These are phyloP conservation scores for Oncorhynchus tshawytscha DNA, from an alignment of 2,113 vertebrate genomes.

Conservation along the genomic window DNA sequence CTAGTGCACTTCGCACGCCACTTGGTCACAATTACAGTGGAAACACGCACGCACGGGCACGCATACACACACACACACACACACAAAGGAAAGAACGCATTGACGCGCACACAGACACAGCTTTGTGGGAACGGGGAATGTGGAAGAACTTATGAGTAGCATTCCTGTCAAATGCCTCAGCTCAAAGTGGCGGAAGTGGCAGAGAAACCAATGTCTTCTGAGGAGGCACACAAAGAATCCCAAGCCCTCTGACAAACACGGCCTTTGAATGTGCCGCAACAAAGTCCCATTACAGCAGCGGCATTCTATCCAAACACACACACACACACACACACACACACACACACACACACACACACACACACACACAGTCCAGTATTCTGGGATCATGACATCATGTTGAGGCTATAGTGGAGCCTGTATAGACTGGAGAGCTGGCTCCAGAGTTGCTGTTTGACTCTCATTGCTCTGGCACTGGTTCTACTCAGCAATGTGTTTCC, in stretches of 20 bases:
- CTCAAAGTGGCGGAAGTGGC: slow-evolving; percentile 40
- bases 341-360: too few species aligned
- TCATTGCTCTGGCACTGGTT: slow-evolving; percentile 32
- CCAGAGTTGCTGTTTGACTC: slow-evolving; percentile 7
- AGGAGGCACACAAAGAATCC: neutral
- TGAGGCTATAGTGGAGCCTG: neutral
- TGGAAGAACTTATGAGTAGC: slow-evolving; percentile 40
- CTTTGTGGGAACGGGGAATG: slow-evolving; percentile 9
- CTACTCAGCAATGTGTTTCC: slow-evolving; percentile 16
- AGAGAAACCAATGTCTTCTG: slow-evolving; percentile 37
- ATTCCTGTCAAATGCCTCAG: slow-evolving; percentile 58
- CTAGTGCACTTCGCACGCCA: slow-evolving; percentile 10
- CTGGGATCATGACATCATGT: neutral
- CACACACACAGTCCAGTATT: too few species aligned
- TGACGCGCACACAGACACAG: neutral
- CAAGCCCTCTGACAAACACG: neutral
- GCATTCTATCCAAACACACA: too few species aligned
- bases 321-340: too few species aligned
- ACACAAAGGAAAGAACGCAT: neutral
- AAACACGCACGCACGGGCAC: neutral
- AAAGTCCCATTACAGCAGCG: too few species aligned
- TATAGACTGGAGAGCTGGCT: neutral
- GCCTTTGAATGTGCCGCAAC: too few species aligned
- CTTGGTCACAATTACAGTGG: slow-evolving; percentile 6
- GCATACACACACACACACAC: slow-evolving; percentile 1